phyloP scores from a whole-genome alignment of 2,113 vertebrate species.

The Tor tambroides region DNA sequence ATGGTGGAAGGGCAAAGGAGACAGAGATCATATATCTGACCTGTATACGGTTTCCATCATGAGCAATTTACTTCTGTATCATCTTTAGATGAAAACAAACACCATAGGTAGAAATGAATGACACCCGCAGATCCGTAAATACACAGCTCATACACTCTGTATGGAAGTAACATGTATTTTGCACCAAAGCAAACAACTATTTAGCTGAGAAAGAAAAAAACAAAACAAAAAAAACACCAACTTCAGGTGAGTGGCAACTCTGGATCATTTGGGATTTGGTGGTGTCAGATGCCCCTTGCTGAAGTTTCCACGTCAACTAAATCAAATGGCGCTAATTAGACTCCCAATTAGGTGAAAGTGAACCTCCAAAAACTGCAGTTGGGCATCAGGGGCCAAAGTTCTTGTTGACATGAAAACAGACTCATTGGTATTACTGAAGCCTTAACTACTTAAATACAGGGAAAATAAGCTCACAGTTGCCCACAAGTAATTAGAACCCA shows the following conservation, averaged over 20 bases:
- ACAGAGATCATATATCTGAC: slow-evolving; percentile 32
- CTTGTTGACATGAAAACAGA: slow-evolving; percentile 19
- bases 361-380: not conserved
- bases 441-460: not conserved
- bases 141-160: not conserved
- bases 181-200: not conserved
- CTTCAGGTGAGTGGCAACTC: not conserved
- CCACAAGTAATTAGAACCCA: not conserved
- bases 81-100: slow-evolving; percentile 23
- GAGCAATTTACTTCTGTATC: slow-evolving; percentile 8
- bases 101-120: not conserved
- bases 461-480: not conserved
- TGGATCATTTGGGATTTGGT: not conserved
- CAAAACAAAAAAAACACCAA: not conserved
- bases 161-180: not conserved
- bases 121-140: not conserved
- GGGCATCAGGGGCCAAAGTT: slow-evolving; percentile 7
- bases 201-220: not conserved
- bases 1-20: slow-evolving; percentile 6
- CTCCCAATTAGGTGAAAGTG: slow-evolving; percentile 17
- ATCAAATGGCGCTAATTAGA: slow-evolving; percentile 19
- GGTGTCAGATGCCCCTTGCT: not conserved
- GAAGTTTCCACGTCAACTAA: not conserved
- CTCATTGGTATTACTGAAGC: not conserved
- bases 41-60: slow-evolving; percentile 13